Base-by-base conservation (phyloP, 92 coral and sea anemone genomes). In the Actinostola sp. region DNA sequence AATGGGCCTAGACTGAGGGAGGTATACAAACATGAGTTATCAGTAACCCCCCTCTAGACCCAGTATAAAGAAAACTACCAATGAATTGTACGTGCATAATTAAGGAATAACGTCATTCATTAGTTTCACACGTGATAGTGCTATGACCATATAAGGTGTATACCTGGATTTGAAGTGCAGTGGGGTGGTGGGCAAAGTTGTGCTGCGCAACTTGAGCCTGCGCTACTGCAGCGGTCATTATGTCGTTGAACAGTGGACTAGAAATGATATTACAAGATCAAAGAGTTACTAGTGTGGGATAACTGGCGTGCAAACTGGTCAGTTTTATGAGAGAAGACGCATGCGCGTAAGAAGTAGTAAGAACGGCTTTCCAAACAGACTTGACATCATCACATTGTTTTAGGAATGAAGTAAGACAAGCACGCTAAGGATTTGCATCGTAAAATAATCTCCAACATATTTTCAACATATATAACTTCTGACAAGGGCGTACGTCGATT, bases 91-190 rank as follows among this genome's bases (percentile, higher is more conserved):
- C 42, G 11, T 36, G 6, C 4, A 11, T 36, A 11, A 4, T 4
- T 36, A 36, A 11, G 42, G 19, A 46, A 13, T 13, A 7, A 57
- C 1, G 63, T 57, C 32, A 28, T 57, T 57, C 27, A 30, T 57
- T 53, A 53, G 60, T 20, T 4, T 72, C 78, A 72, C 78, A 58
- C 78, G 78, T 72, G 78, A 72, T 38, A 39, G 63, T 64, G 76
- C 85, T 46, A 58, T 33, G 62, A 38, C 48, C 30, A 34, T 32
- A 62, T 48, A 71, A 53, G 57, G 77, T 71, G 75, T 75, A 57
- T 79, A 90, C 96, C 82, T 90, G 96, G 30, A 90, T 66, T 72
- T 87, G 97, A 38, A 88, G 88, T 39, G 80, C 83, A 35, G 96
- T 69, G 27, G 92, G 80, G 79, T 89, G 97, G 35, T 87, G 97